Evolutionary conservation across 2,888 invertebrate species (phyloP), one percentile per base, ranked within the genome.

Genomic region (Lottia gigantea): DNA sequence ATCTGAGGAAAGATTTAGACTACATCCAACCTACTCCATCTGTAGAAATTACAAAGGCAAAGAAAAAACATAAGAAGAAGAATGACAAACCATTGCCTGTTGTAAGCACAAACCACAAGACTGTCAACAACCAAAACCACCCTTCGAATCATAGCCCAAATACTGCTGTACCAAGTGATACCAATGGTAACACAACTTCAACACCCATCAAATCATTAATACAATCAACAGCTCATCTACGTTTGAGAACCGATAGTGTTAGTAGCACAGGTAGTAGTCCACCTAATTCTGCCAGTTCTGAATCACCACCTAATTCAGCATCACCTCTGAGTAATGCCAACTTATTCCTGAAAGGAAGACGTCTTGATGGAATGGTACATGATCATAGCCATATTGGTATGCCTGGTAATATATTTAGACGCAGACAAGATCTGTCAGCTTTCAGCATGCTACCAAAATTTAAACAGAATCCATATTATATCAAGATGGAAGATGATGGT

Each of bases 401-500:
- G 8, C 76, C 83, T 31, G 87, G 87, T 1, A 87, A 86, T 71
- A 96, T 98, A 83, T 98, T 98, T 91, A 94, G 94, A 62, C 93
- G 96, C 84, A 93, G 98, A 81, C 91, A 94, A 89, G 97, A 97
- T 90, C 96, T 97, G 91, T 95, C 96, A 85, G 95, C 95, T 69
- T 87, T 88, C 76, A 84, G 79, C 70, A 76, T 82, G 82, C 92
- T 98, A 87, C 98, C 98, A 81, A 94, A 93, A 90, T 94, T 95
- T 89, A 97, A 97, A 91, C 94, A 97, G 89, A 98, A 98, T 92
- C 97, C 97, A 87, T 98, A 97, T 92, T 97, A 98, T 92, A 97
- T 98, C 89, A 98, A 98, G 95, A 96, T 98, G 92, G 98, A 98
- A 90, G 98, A 98, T 88, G 98, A 98, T 88, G 97, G 96, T 77